phyloP scores from a whole-genome alignment of 2,888 invertebrate genomes.

The Hypolimnas misippus region DNA sequence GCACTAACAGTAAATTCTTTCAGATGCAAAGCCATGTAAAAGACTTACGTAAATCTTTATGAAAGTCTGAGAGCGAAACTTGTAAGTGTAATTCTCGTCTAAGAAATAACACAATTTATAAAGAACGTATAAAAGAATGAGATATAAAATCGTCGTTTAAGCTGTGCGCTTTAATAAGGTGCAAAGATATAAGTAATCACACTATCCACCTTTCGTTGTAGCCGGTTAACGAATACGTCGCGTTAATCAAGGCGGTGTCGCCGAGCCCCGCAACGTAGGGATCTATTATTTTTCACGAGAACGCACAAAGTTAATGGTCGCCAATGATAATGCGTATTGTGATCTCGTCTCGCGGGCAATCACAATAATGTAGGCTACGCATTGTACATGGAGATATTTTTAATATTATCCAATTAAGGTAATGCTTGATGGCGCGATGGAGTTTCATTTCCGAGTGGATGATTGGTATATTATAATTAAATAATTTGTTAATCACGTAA shows the following conservation, averaged over 20 bases:
- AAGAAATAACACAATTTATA: too few species aligned
- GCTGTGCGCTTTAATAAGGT: too few species aligned
- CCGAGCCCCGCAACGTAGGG: constrained; percentile 57
- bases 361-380: constrained; percentile 62
- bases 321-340: constrained; percentile 72
- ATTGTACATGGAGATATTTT: constrained; percentile 58
- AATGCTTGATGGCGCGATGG: constrained; percentile 39
- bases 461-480: constrained; percentile 9
- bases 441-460: constrained; percentile 13
- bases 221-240: not conserved
- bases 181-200: too few species aligned
- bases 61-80: too few species aligned
- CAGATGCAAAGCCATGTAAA: too few species aligned
- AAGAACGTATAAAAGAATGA: too few species aligned
- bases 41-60: too few species aligned
- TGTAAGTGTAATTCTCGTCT: too few species aligned
- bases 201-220: too few species aligned
- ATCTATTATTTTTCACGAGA: constrained; percentile 78
- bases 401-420: constrained; percentile 54
- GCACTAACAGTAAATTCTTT: too few species aligned
- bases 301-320: constrained; percentile 75
- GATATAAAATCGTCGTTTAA: too few species aligned
- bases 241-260: constrained; percentile 36
- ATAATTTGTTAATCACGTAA: constrained; percentile 1
- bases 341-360: constrained; percentile 66